Percentiles rank a stretch among this genome's conserved stretches.
These are phyloP conservation scores for Caerostris extrusa DNA, from an alignment of 1,140 invertebrate genomes.

Conservation along the genomic window DNA sequence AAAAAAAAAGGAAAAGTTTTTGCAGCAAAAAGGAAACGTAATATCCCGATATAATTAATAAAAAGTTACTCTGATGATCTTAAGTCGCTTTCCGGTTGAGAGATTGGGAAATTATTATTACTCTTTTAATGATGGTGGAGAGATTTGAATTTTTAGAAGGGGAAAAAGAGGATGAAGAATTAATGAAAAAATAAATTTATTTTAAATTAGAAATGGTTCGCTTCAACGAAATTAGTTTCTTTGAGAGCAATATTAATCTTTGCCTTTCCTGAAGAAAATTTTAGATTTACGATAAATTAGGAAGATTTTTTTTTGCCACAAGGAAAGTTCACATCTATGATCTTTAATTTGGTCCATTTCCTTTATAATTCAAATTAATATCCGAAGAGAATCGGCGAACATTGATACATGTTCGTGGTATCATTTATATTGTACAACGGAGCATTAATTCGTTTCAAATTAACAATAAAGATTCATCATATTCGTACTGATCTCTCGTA, in stretches of 20 bases:
- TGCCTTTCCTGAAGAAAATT: conserved; percentile 19
- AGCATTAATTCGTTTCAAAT: neutral
- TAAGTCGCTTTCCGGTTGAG: conserved; percentile 44
- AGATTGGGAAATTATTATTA: conserved; percentile 75
- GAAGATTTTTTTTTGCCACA: neutral
- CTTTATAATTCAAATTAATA: conserved; percentile 31
- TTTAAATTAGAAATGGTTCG: conserved; percentile 75
- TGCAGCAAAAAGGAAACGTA: conserved; percentile 41
- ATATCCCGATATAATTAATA: conserved; percentile 75
- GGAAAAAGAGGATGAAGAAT: conserved; percentile 68
- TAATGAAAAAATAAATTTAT: conserved; percentile 74
- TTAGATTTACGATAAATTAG: conserved; percentile 16
- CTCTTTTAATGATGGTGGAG: conserved; percentile 66
- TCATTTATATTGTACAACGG: neutral
- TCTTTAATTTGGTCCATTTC: conserved; percentile 36
- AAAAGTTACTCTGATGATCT: conserved; percentile 69
- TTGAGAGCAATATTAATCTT: conserved; percentile 71
- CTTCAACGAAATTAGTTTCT: conserved; percentile 64
- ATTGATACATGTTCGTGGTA: neutral
- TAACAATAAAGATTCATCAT: neutral
- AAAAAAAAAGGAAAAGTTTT: neutral
- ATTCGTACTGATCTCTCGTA: neutral
- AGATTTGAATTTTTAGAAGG: conserved; percentile 63
- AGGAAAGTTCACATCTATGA: neutral
- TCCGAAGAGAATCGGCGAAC: neutral